Evolutionary conservation across 2,888 invertebrate genomes (phyloP), one percentile per base, ranked within the genome.

Genomic region (Eurytoma adleriae): DNA sequence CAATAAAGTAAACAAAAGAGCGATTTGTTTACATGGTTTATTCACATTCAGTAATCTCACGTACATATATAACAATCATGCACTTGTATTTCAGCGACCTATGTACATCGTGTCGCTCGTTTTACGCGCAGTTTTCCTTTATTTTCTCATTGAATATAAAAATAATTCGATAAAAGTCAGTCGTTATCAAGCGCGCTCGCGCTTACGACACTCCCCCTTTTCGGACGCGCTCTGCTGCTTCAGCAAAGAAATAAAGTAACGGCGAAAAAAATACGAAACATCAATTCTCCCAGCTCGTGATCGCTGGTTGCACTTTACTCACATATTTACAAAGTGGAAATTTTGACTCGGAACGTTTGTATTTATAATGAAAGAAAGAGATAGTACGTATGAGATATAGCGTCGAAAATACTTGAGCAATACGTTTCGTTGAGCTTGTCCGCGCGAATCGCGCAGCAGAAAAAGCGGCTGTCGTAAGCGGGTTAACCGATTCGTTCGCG

Each of bases 121-220:
- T 16, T 73, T 73, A 68, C 61, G 54, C 40, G 54, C 40, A 57
- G n/a, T 30, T 66, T 57, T 40, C 10, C 40, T 83, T 74, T 82
- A 72, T 82, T 71, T 82, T 80, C 50, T 30, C 16, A 62, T 62
- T 30, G 40, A 62, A 84, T 75, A 78, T 83, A 82, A 82, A 83
- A 78, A 82, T 83, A 83, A 83, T 79, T 84, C 81, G 79, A 75
- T 83, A 81, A 83, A 82, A 82, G 78, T 80, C 75, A 80, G 80
- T 80, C 75, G 56, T 67, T 76, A 68, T 48, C 66, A 18, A n/a
- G n/a, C 56, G 61, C 54, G n/a, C 56, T 54, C 54, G 54, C 59
- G 52, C 18, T 76, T 67, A 56, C 67, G 59, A 61, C 80, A 80
- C 52, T 61, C 30, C 67, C 57, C 56, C 50, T 67, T 72, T 71